Conservation (phyloP, 2,797 vertebrate genomes). For the Rachycentron canadum region DNA sequence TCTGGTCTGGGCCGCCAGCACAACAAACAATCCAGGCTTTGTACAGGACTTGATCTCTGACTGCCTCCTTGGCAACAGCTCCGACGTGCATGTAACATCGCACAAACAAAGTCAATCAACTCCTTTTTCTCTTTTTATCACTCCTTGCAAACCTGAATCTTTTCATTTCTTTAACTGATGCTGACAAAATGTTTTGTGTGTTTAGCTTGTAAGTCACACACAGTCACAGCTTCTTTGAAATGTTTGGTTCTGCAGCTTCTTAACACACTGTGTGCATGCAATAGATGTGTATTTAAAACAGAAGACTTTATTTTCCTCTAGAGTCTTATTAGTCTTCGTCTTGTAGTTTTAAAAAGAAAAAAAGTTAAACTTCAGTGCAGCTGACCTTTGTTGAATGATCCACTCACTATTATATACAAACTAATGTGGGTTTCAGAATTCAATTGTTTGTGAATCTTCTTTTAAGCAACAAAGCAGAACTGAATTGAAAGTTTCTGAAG, state of each 20-base stretch:
- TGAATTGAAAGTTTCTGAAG: not conserved
- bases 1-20: not conserved
- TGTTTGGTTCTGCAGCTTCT: too few relatives aligned
- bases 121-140: not conserved
- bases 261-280: too few relatives aligned
- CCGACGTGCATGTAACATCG: not conserved
- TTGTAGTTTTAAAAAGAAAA: not conserved
- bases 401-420: not conserved
- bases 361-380: not conserved
- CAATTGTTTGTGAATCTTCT: not conserved
- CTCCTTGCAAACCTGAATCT: not conserved
- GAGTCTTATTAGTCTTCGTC: not conserved
- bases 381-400: not conserved
- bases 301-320: not conserved
- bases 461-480: not conserved
- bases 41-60: constrained; percentile 1
- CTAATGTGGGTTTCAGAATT: not conserved
- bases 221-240: too few relatives aligned
- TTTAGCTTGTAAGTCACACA: not conserved
- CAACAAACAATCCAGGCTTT: constrained; percentile 43
- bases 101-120: constrained; percentile 6
- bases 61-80: not conserved
- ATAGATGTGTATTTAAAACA: not conserved
- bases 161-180: not conserved
- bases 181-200: not conserved